Evolutionary conservation across 1,140 invertebrate genomes (phyloP).

Genomic region (Caerostris extrusa): DNA sequence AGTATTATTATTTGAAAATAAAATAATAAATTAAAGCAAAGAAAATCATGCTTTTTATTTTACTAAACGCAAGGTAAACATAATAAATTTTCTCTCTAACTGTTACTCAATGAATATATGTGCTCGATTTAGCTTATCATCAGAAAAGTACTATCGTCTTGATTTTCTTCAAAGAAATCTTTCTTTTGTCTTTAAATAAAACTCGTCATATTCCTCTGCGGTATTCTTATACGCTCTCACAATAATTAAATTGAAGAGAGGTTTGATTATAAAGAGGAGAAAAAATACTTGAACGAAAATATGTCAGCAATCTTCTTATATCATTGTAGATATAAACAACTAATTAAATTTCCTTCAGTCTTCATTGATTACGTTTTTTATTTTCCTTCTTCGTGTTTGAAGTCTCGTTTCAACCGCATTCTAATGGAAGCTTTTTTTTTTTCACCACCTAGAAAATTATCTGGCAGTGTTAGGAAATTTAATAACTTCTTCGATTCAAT

Average conservation of each 20-base stretch:
- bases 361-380: slow-evolving; percentile 22
- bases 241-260: slow-evolving; percentile 22
- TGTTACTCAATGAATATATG: not conserved
- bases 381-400: not conserved
- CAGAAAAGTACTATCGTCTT: not conserved
- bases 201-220: not conserved
- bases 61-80: not conserved
- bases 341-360: slow-evolving; percentile 44
- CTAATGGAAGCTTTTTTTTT: slow-evolving; percentile 4
- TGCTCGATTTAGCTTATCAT: not conserved
- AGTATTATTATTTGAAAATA: not conserved
- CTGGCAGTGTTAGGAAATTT: slow-evolving; percentile 1
- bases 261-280: slow-evolving; percentile 25
- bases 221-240: not conserved
- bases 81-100: not conserved
- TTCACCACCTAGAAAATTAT: not conserved
- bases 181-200: not conserved
- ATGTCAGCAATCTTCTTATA: slow-evolving; percentile 17
- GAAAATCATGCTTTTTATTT: not conserved
- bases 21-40: not conserved
- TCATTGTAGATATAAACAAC: slow-evolving; percentile 40
- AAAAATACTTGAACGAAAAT: slow-evolving; percentile 5
- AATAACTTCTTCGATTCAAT: not conserved
- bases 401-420: not conserved
- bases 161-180: not conserved